These are phyloP conservation scores for Macropis europaea DNA, from an alignment of 2,888 invertebrate genomes.

Conservation along the genomic window DNA sequence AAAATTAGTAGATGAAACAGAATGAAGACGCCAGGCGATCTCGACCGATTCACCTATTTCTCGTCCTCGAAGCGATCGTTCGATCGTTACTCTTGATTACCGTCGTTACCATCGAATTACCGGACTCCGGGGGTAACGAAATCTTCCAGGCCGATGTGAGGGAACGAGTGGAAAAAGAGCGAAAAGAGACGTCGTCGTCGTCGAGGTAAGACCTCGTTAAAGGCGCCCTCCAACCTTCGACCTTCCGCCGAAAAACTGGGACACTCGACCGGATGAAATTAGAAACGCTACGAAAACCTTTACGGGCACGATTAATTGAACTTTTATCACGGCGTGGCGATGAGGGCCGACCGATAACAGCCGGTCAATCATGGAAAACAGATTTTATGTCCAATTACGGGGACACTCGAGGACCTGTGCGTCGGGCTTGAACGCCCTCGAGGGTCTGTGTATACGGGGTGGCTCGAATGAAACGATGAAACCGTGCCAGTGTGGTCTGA, in stretches of 20 bases:
- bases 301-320: conserved; percentile 45
- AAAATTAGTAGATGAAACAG: not conserved
- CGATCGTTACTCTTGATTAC: conserved; percentile 60
- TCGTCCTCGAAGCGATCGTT: conserved; percentile 27
- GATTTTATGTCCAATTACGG: conserved; percentile 69
- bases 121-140: conserved; percentile 42
- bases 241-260: conserved; percentile 31
- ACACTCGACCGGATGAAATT: conserved; percentile 5
- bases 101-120: conserved; percentile 62
- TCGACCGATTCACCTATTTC: conserved; percentile 48
- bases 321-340: conserved; percentile 41
- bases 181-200: not conserved
- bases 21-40: conserved; percentile 11
- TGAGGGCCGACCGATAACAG: conserved; percentile 39
- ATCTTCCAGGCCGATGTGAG: conserved; percentile 18
- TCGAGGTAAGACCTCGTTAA: conserved; percentile 52
- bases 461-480: too few species aligned
- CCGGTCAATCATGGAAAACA: conserved; percentile 67
- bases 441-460: not conserved
- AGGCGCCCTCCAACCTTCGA: conserved; percentile 49
- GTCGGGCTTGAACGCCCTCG: not conserved
- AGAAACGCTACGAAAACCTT: conserved; percentile 24
- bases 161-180: conserved; percentile 9
- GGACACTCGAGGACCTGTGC: conserved; percentile 34
- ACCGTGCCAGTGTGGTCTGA: too few species aligned